phyloP scores from a whole-genome alignment of 92 coral and sea anemone genomes.

The Paramuricea clavata region DNA sequence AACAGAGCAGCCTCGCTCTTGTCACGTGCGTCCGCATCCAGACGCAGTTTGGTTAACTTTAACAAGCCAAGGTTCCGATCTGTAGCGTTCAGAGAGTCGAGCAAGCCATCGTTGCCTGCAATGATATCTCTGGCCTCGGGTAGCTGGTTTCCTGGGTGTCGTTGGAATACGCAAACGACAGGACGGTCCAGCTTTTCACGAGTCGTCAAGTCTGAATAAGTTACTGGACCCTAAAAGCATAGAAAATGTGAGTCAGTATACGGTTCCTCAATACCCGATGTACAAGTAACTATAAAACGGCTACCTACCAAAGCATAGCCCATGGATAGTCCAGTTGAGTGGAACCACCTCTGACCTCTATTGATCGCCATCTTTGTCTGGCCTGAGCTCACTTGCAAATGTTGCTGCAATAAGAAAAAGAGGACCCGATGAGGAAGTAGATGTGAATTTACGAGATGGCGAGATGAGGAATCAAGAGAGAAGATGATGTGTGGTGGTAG shows the following conservation, averaged over 20 bases:
- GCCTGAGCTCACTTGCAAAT: constrained; percentile 97
- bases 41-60: constrained; percentile 82
- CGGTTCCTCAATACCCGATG: too few species aligned
- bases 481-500: neutral
- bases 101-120: constrained; percentile 85
- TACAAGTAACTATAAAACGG: neutral
- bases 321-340: constrained; percentile 92
- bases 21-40: constrained; percentile 94
- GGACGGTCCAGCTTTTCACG: constrained; percentile 98
- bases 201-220: constrained; percentile 96
- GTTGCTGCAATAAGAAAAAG: constrained; percentile 76
- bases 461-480: neutral
- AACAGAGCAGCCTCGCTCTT: constrained; percentile 84
- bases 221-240: constrained; percentile 85
- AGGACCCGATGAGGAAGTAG: neutral
- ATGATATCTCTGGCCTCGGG: constrained; percentile 96
- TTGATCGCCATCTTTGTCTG: constrained; percentile 94
- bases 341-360: constrained; percentile 95
- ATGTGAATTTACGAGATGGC: too few species aligned
- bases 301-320: constrained; percentile 94
- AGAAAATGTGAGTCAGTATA: neutral
- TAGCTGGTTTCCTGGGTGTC: constrained; percentile 98
- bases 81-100: constrained; percentile 93
- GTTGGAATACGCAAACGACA: constrained; percentile 82
- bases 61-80: constrained; percentile 94